Conservation (phyloP, 2,797 vertebrate genomes). For the Gobio occitaniae region DNA sequence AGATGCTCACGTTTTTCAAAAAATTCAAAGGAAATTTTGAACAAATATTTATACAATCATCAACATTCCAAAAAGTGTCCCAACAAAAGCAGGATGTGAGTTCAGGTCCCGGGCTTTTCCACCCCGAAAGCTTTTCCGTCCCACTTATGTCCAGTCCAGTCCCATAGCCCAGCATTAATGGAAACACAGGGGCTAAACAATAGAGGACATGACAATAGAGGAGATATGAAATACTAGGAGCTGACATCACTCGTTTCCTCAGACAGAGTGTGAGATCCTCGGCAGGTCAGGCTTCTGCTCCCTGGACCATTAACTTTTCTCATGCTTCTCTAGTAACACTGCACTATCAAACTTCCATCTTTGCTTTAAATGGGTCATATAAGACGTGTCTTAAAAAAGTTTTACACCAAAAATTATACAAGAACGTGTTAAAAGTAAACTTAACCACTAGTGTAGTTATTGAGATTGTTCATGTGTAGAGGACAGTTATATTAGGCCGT, state of each 20-base stretch:
- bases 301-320: slow-evolving; percentile 48
- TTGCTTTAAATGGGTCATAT: not conserved
- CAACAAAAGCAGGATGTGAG: slow-evolving; percentile 81
- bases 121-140: slow-evolving; percentile 61
- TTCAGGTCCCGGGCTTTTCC: slow-evolving; percentile 64
- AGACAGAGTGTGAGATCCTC: slow-evolving; percentile 61
- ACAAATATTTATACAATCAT: slow-evolving; percentile 73
- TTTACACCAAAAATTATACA: not conserved
- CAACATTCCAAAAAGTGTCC: slow-evolving; percentile 70
- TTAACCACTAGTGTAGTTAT: not conserved
- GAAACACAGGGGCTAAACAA: slow-evolving; percentile 69
- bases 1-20: slow-evolving; percentile 57
- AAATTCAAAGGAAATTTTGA: slow-evolving; percentile 65
- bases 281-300: slow-evolving; percentile 39
- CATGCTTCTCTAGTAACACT: slow-evolving; percentile 18
- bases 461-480: not conserved
- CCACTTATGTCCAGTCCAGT: slow-evolving; percentile 55
- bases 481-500: not conserved
- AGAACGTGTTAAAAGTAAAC: not conserved
- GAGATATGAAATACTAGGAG: slow-evolving; percentile 48
- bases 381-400: not conserved
- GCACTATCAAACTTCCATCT: not conserved
- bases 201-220: slow-evolving; percentile 67
- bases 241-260: slow-evolving; percentile 73
- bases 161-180: slow-evolving; percentile 58